Conservation (phyloP, 1,140 invertebrate genomes). For the Leptinotarsa defecta region DNA sequence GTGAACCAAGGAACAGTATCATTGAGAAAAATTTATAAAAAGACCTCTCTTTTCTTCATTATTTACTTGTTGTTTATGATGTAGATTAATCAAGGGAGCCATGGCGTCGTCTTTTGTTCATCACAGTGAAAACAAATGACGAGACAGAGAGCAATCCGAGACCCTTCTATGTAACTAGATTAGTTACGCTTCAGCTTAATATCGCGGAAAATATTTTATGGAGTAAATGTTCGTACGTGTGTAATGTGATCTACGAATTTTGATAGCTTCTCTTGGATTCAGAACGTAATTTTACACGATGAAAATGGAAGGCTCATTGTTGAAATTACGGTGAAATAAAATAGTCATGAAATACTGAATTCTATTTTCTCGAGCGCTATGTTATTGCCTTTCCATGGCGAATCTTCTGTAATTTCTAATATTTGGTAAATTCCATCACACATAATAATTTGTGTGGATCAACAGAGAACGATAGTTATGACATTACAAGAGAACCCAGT, state of each 20-base stretch:
- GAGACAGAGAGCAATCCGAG: slow-evolving; percentile 25
- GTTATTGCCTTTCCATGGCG: too few species aligned
- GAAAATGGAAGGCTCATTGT: neutral
- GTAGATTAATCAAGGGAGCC: slow-evolving; percentile 16
- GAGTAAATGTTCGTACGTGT: neutral
- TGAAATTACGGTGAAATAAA: too few species aligned
- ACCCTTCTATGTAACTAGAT: slow-evolving; percentile 22
- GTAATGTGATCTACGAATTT: slow-evolving; percentile 3
- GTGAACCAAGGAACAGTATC: too few species aligned
- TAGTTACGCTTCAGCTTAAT: slow-evolving; percentile 27
- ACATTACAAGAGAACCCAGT: too few species aligned
- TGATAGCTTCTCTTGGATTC: neutral
- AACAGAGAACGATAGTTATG: too few species aligned
- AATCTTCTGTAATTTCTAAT: too few species aligned
- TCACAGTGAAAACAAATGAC: slow-evolving; percentile 21
- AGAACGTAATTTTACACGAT: neutral
- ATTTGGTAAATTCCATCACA: too few species aligned
- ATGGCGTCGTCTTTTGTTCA: slow-evolving; percentile 15
- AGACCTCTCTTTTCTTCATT: too few species aligned
- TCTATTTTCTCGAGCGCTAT: too few species aligned
- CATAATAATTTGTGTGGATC: too few species aligned
- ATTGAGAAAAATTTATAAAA: too few species aligned
- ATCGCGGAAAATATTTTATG: slow-evolving; percentile 25
- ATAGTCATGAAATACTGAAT: too few species aligned
- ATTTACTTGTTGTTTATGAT: slow-evolving; percentile 24